Conservation (phyloP, 2,797 vertebrate species). For the Eulemur albifrons region DNA sequence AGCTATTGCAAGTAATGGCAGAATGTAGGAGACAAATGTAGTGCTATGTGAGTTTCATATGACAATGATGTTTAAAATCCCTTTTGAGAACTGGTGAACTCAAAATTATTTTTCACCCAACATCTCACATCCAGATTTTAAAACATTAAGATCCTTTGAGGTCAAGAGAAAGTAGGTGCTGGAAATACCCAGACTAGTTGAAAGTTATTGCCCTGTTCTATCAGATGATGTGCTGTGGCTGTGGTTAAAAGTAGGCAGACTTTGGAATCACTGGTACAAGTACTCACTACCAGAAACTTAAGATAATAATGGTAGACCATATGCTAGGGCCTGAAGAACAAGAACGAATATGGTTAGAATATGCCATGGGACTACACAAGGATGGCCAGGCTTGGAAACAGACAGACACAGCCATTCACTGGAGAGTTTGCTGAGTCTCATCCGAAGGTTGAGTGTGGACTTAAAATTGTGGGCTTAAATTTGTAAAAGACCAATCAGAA, state of each 20-base stretch:
- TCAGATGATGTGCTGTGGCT: not conserved
- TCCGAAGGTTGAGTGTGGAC: not conserved
- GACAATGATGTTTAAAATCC: not conserved
- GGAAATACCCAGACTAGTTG: not conserved
- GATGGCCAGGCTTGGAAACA: not conserved
- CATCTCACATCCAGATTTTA: not conserved
- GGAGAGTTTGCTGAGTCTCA: not conserved
- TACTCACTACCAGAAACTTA: not conserved
- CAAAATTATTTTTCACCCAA: not conserved
- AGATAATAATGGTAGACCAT: not conserved
- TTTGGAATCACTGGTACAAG: not conserved
- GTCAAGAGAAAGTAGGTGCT: not conserved
- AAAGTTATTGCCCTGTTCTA: not conserved
- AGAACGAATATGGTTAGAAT: not conserved
- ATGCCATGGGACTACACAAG: not conserved
- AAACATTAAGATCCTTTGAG: not conserved
- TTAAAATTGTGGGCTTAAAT: not conserved
- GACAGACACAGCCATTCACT: not conserved
- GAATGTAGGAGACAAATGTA: not conserved
- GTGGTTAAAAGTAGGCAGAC: not conserved
- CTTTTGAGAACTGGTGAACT: not conserved
- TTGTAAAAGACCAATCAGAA: not conserved
- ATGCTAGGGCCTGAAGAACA: not conserved
- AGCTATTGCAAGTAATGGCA: not conserved
- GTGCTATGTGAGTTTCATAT: not conserved